phyloP scores from a whole-genome alignment of 1,140 invertebrate species.

The Archivesica marissinica region DNA sequence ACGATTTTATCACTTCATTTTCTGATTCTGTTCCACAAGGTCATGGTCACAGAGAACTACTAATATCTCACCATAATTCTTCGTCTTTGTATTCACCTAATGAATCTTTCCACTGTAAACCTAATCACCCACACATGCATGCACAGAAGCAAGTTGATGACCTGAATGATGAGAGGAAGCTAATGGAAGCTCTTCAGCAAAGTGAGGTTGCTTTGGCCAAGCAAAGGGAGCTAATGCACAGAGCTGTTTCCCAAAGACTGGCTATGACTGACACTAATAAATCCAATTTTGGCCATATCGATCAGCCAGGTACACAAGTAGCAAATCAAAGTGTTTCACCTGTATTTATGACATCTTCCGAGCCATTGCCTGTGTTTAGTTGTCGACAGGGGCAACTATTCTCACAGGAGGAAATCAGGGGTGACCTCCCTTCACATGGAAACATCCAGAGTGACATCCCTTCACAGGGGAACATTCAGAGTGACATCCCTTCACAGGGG shows the following conservation, averaged over 20 bases:
- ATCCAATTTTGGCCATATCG: neutral
- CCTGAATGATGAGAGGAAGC: neutral
- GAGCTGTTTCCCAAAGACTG: neutral
- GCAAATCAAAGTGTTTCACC: neutral
- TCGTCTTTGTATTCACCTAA: neutral
- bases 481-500: neutral
- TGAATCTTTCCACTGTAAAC: too few relatives aligned
- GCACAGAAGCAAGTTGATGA: neutral
- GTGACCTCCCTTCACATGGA: neutral
- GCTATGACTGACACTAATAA: neutral
- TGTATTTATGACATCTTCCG: neutral
- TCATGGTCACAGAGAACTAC: slow-evolving; percentile 21
- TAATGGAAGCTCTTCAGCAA: neutral
- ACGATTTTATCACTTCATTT: slow-evolving; percentile 29
- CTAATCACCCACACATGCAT: too few relatives aligned
- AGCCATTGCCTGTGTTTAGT: neutral
- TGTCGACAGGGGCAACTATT: too few relatives aligned
- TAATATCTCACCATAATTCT: neutral
- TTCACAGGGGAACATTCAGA: neutral
- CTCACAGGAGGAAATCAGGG: neutral
- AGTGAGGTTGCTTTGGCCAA: neutral
- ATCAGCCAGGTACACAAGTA: neutral
- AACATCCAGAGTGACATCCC: neutral
- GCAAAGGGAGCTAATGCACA: slow-evolving; percentile 12
- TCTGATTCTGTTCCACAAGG: slow-evolving; percentile 29